Evolutionary conservation across 2,888 invertebrate genomes (phyloP).

Genomic region (Ametastegia equiseti): DNA sequence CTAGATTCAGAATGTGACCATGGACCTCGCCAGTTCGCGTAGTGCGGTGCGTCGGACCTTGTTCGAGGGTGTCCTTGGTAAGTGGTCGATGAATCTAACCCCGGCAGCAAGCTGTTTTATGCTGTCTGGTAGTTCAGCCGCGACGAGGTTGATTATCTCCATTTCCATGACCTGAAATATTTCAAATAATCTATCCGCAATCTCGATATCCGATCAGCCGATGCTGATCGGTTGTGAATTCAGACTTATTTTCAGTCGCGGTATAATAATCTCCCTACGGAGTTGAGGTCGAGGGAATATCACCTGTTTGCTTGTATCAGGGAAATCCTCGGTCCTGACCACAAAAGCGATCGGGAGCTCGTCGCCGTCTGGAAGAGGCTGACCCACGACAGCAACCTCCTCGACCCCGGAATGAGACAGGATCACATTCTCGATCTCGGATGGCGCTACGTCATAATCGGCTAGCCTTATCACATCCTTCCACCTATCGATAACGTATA

Average conservation of each 20-base stretch:
- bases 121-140: slow-evolving; percentile 2
- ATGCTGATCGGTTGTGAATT: too few species aligned
- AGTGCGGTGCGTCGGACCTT: slow-evolving; percentile 14
- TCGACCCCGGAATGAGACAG: slow-evolving; percentile 63
- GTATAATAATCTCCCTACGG: neutral
- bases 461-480: slow-evolving; percentile 69
- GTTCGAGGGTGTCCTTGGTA: slow-evolving; percentile 29
- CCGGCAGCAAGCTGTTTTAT: slow-evolving; percentile 26
- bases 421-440: slow-evolving; percentile 66
- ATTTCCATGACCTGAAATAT: slow-evolving; percentile 32
- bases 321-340: neutral
- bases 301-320: neutral
- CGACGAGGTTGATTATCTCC: slow-evolving; percentile 42
- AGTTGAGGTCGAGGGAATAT: neutral
- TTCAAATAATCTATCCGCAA: too few species aligned
- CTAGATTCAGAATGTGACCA: neutral
- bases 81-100: slow-evolving; percentile 23
- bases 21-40: neutral
- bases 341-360: slow-evolving; percentile 70
- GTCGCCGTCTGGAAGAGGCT: slow-evolving; percentile 63
- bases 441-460: slow-evolving; percentile 67
- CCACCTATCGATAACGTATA: slow-evolving; percentile 67
- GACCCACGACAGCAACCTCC: slow-evolving; percentile 66
- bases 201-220: too few species aligned
- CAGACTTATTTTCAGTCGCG: too few species aligned